A percentile compares a stretch with the other conserved stretches of the same genome.
These are phyloP conservation scores for Cremastinae sp. DNA, from an alignment of 2,888 invertebrate species.

Conservation along the genomic window DNA sequence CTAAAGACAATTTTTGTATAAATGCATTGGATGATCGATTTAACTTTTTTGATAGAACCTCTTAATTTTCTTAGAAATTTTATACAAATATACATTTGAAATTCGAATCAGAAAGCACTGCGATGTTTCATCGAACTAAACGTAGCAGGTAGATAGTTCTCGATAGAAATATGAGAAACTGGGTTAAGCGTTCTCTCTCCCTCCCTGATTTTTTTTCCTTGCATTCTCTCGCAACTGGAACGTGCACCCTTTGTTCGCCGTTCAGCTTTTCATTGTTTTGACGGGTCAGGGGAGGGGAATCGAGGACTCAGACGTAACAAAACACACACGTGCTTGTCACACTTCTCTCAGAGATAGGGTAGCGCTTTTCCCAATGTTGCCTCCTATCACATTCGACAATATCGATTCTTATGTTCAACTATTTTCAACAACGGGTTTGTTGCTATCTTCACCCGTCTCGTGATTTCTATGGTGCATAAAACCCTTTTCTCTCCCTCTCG, in stretches of 20 bases:
- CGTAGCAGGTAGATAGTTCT: conserved; percentile 36
- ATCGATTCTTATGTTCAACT: conserved; percentile 45
- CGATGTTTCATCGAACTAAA: no score
- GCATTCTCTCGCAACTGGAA: neutral
- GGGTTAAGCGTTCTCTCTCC: conserved; percentile 57
- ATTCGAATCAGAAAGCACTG: no score
- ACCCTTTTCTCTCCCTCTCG: neutral
- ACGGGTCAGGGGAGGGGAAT: neutral
- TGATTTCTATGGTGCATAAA: neutral
- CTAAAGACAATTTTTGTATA: no score
- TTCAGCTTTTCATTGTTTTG: conserved; percentile 17
- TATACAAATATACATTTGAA: no score
- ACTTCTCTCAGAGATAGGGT: conserved; percentile 16
- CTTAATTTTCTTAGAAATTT: no score
- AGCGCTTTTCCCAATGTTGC: conserved; percentile 20
- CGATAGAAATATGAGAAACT: conserved; percentile 56
- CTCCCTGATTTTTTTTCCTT: conserved; percentile 17
- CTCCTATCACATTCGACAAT: conserved; percentile 26
- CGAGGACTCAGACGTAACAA: no score
- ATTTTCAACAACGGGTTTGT: conserved; percentile 25
- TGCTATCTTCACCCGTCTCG: neutral
- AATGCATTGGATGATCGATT: no score
- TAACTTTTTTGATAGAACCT: no score
- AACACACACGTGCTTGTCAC: conserved; percentile 24
- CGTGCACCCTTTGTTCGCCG: conserved; percentile 37